Conservation (phyloP, 2,797 vertebrate genomes). For the Sciaenops ocellatus region DNA sequence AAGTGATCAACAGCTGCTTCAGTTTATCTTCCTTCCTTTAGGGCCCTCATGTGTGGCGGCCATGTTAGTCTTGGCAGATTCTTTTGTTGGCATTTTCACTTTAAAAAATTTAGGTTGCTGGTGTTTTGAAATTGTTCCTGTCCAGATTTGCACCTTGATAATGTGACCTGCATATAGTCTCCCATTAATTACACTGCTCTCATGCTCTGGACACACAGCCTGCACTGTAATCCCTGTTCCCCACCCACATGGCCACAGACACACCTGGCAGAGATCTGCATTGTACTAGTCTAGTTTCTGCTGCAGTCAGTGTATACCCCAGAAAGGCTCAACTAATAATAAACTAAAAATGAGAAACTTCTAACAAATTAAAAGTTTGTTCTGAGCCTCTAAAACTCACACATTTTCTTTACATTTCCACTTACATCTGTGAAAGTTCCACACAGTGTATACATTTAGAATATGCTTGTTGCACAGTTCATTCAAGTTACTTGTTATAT, state of each 20-base stretch:
- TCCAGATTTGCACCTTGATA: too few species aligned
- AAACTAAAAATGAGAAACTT: too few species aligned
- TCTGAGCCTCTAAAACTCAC: not conserved
- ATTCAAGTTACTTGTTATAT: not conserved
- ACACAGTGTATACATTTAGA: not conserved
- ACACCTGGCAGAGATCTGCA: not conserved
- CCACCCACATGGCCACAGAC: not conserved
- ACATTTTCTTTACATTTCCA: conserved; percentile 4
- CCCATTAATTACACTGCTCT: too few species aligned
- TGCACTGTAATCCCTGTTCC: not conserved
- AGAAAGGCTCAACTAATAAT: not conserved
- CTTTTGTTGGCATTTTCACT: too few species aligned
- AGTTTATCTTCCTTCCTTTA: too few species aligned
- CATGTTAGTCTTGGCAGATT: too few species aligned
- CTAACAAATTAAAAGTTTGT: too few species aligned
- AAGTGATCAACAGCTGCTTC: too few species aligned
- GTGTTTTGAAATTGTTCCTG: too few species aligned
- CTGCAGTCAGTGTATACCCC: not conserved
- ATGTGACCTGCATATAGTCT: too few species aligned
- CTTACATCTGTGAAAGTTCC: not conserved
- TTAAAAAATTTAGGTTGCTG: too few species aligned
- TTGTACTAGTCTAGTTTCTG: not conserved
- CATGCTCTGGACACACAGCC: not conserved
- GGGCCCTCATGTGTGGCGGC: too few species aligned
- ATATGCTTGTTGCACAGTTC: not conserved